These are phyloP conservation scores for human DNA, from an alignment of 2,113 vertebrate genomes.

Conservation along the genomic window GRCh38 chr2:183059501-183060000, in stretches of 20 bases:
- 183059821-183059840: neutral
- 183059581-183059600: neutral
- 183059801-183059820: neutral
- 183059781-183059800: neutral
- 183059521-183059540: conserved; percentile 16
- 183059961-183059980: neutral
- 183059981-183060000: neutral
- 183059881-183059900: neutral
- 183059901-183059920: neutral
- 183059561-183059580: conserved; percentile 17
- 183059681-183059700: conserved; percentile 20
- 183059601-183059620: neutral
- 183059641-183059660: neutral
- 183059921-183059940: conserved; percentile 11
- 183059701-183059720: neutral
- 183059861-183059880: neutral
- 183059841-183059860: neutral
- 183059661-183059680: neutral
- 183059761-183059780: neutral
- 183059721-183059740: neutral
- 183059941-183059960: neutral
- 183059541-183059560: conserved; percentile 32
- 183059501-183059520: conserved; percentile 2
- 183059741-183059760: neutral
- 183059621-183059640: neutral